Conservation (phyloP, 2,888 invertebrate genomes). For the Caenorhabditis sp. region DNA sequence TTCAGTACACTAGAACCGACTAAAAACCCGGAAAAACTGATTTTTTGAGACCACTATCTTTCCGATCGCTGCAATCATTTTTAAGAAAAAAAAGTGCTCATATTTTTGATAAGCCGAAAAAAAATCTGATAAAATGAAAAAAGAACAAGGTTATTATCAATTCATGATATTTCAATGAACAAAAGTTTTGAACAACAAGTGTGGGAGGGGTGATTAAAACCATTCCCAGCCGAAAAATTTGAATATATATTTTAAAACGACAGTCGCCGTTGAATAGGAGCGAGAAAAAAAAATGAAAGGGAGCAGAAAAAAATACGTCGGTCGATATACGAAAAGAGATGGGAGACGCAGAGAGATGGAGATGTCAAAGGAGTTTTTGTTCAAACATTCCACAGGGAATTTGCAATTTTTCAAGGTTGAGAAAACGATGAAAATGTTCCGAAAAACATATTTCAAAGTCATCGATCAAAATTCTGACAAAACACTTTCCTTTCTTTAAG, state of each 20-base stretch:
- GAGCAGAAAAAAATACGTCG: background rate
- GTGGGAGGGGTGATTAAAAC: too few relatives aligned
- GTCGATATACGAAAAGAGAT: background rate
- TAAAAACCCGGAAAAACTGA: too few relatives aligned
- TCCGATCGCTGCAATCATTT: too few relatives aligned
- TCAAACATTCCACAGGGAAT: background rate
- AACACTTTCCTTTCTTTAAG: background rate
- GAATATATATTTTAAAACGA: background rate
- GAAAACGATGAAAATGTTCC: background rate
- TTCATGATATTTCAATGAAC: too few relatives aligned
- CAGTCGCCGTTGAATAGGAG: background rate
- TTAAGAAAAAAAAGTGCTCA: too few relatives aligned
- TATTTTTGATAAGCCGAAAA: too few relatives aligned
- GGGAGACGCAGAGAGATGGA: background rate
- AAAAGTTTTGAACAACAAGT: too few relatives aligned
- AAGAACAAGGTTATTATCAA: too few relatives aligned
- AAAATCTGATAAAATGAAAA: too few relatives aligned
- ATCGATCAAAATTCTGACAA: background rate
- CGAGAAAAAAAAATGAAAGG: background rate
- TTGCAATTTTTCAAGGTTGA: background rate
- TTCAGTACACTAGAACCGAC: too few relatives aligned
- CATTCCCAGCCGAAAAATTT: too few relatives aligned
- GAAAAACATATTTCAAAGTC: background rate
- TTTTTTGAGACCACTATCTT: too few relatives aligned
- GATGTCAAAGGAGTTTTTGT: background rate